Evolutionary conservation across 2,113 vertebrate genomes (phyloP).

Genomic region (Carollia perspicillata): DNA sequence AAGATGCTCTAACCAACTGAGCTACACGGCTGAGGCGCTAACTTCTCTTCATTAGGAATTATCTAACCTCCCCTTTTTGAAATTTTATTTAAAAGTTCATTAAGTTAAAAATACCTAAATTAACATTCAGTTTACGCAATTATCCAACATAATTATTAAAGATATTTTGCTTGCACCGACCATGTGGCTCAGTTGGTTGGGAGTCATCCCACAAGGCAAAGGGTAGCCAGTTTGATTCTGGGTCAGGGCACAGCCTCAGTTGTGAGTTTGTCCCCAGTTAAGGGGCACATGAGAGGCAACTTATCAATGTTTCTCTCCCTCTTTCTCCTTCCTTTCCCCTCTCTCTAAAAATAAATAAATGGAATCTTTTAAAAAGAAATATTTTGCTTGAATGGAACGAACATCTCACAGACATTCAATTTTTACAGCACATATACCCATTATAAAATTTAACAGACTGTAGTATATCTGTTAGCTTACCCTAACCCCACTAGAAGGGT

Average conservation of each 20-base stretch:
- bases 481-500: neutral
- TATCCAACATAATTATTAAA: conserved; percentile 8
- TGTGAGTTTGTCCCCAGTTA: no score
- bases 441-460: neutral
- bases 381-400: neutral
- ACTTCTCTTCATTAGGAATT: neutral
- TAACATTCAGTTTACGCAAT: neutral
- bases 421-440: neutral
- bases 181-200: no score
- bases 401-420: neutral
- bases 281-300: no score
- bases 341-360: no score
- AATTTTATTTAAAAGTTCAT: conserved; percentile 18
- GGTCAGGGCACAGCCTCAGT: no score
- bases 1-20: no score
- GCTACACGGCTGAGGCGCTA: neutral
- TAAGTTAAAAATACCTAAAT: neutral
- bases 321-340: no score
- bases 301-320: no score
- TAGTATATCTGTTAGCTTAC: neutral
- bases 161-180: neutral
- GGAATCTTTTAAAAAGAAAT: neutral
- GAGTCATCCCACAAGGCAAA: no score
- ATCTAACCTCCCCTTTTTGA: neutral
- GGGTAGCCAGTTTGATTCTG: no score